Percentiles rank a stretch among this genome's conserved stretches.
Evolutionary conservation across 2,888 invertebrate genomes (phyloP).

Genomic region (Iphiclides podalirius): DNA sequence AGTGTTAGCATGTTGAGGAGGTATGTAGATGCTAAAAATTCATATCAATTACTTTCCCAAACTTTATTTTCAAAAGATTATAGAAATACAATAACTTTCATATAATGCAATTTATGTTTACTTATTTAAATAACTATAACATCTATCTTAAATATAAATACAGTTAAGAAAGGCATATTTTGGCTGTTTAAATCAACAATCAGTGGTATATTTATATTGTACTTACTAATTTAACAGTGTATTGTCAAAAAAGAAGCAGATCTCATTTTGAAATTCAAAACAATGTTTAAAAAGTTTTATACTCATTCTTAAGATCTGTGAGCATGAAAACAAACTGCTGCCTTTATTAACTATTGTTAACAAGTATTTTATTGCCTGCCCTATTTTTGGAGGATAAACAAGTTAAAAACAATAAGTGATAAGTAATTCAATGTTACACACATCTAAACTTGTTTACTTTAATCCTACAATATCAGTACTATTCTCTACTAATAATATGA

Average conservation of each 20-base stretch:
- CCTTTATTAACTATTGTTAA: background rate
- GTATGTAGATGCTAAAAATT: too few species aligned
- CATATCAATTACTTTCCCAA: too few species aligned
- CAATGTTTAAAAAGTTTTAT: too few species aligned
- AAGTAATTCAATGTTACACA: too few species aligned
- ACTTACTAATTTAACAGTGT: conserved; percentile 7
- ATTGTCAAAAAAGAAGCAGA: too few species aligned
- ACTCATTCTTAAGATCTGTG: too few species aligned
- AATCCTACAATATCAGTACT: background rate
- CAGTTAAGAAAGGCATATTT: conserved; percentile 20
- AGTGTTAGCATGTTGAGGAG: too few species aligned
- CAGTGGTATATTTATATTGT: background rate
- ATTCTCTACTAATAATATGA: too few species aligned
- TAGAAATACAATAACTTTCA: conserved; percentile 44
- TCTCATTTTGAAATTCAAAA: too few species aligned
- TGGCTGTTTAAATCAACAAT: conserved; percentile 17
- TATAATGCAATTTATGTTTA: conserved; percentile 34
- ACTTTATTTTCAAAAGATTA: conserved; percentile 56
- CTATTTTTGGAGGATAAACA: background rate
- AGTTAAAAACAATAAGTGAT: too few species aligned
- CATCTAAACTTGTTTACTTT: too few species aligned
- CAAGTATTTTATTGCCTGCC: background rate
- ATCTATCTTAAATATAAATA: conserved; percentile 15
- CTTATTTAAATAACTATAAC: conserved; percentile 31
- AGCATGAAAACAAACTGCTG: too few species aligned